Evolutionary conservation across 1,140 invertebrate genomes (phyloP).

Genomic region (Neodiprion virginianus): DNA sequence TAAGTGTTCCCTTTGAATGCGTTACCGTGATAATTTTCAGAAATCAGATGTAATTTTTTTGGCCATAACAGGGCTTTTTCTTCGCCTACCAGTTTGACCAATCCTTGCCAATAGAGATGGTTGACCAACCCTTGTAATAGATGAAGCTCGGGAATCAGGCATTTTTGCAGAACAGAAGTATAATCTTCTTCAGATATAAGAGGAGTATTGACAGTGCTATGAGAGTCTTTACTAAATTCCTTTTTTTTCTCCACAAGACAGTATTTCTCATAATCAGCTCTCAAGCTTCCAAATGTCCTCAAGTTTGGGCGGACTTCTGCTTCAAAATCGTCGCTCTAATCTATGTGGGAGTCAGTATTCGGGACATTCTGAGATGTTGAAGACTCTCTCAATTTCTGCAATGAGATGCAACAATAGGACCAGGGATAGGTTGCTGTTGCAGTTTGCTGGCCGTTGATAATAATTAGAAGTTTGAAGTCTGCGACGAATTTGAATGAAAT

Average conservation of each 20-base stretch:
- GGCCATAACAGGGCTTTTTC: conserved; percentile 29
- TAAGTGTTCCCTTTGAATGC: conserved; percentile 29
- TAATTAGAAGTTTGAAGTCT: conserved; percentile 26
- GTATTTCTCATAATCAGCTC: conserved; percentile 17
- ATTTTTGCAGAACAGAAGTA: conserved; percentile 24
- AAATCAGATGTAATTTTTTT: conserved; percentile 24
- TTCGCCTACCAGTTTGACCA: conserved; percentile 17
- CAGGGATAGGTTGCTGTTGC: conserved; percentile 22
- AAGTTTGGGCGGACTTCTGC: conserved; percentile 3
- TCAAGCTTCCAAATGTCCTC: conserved; percentile 21
- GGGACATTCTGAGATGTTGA: neutral
- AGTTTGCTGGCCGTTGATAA: conserved; percentile 27
- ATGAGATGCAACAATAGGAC: conserved; percentile 20
- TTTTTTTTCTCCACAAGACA: conserved; percentile 12
- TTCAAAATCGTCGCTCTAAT: neutral
- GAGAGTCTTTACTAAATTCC: conserved; percentile 9
- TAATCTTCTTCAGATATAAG: conserved; percentile 19
- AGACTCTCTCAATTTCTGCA: conserved; percentile 11
- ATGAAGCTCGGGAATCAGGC: conserved; percentile 26
- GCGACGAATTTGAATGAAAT: conserved; percentile 23
- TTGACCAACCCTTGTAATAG: conserved; percentile 29
- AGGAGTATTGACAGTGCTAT: conserved; percentile 22
- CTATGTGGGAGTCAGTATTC: neutral
- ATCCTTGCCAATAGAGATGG: conserved; percentile 28
- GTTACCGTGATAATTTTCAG: conserved; percentile 29